Evolutionary conservation across 2,113 vertebrate species (phyloP).

Genomic region (Malurus alboscapulatus): DNA sequence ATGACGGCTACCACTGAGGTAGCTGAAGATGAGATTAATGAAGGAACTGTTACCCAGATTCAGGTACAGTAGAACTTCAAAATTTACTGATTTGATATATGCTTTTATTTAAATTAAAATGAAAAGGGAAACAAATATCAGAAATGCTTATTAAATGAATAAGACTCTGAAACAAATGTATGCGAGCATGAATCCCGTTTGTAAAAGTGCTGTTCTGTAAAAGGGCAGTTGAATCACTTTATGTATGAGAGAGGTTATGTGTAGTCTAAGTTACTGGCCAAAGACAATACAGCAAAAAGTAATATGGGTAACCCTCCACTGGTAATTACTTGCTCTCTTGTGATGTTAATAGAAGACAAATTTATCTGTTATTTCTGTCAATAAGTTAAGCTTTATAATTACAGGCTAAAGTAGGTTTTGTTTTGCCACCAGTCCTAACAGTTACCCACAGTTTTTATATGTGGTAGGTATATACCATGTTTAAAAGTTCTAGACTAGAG

Average conservation of each 20-base stretch:
- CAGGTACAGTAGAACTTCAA: slow-evolving; percentile 77
- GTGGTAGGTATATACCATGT: not conserved
- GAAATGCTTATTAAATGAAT: not conserved
- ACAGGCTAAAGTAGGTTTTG: not conserved
- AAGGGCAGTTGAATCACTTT: not conserved
- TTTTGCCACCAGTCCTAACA: not conserved
- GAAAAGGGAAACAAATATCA: not conserved
- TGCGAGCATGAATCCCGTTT: not conserved
- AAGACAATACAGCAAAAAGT: not conserved
- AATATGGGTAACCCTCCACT: not conserved
- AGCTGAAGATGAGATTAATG: slow-evolving; percentile 83
- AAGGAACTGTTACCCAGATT: slow-evolving; percentile 88
- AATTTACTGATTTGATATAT: not conserved
- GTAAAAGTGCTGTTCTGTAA: not conserved
- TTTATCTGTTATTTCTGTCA: not conserved
- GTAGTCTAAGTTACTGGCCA: not conserved
- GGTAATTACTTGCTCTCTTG: not conserved
- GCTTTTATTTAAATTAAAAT: not conserved
- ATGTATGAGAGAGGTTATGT: not conserved
- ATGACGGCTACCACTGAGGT: slow-evolving; percentile 93
- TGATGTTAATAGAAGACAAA: not conserved
- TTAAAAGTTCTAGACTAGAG: not conserved
- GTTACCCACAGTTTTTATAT: not conserved
- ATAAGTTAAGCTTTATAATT: not conserved
- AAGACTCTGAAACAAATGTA: not conserved